Base-by-base conservation (phyloP, 2,888 invertebrate species). In the Biston stratarius region DNA sequence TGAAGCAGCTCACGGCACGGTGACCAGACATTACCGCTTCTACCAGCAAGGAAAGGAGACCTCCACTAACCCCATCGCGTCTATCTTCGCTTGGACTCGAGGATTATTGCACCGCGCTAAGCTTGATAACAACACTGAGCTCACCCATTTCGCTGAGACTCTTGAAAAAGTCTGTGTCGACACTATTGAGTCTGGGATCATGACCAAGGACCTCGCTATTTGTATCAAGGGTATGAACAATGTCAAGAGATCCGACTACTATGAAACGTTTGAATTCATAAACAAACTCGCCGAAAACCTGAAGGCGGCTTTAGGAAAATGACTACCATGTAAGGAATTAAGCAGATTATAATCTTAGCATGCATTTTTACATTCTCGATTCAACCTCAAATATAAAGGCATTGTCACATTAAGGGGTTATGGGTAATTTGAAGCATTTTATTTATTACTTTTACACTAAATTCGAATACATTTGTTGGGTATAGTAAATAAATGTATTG, bases 191-290 rank as follows among this genome's bases (percentile, higher is more conserved):
- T 94, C 96, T 64, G 99, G 99, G 40, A 94, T 95, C 75, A 99
- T 99, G 99, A 99, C 99, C 62, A 99, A 99, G 90, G 99, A 99
- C 95, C 95, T 99, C 84, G 99, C 99, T 52, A 98, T 99, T 86
- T 99, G 99, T 87, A 97, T 99, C 82, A 99, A 99, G 93, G 99
- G 99, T 72, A 97, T 98, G 96, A 96, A 94, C 89, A 96, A 96
- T 77, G 96, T 96, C 0, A 90, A 95, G 78, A 92, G 98, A 73
- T 89, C 95, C 24, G 99, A 99, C 91, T 99, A 99, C 87, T 94
- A 98, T 88, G 99, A 99, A 94, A 99, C 99, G 0, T 99, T 99
- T 86, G 99, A 98, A 82, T 99, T 99, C 88, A 96, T 99, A 94
- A 96, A 99, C 85, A 99, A 99, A 84, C 89, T 99, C 73, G 98